Evolutionary conservation across 2,888 invertebrate species (phyloP), one percentile per base, ranked within the genome.

Genomic region (Andrena trimmerana): DNA sequence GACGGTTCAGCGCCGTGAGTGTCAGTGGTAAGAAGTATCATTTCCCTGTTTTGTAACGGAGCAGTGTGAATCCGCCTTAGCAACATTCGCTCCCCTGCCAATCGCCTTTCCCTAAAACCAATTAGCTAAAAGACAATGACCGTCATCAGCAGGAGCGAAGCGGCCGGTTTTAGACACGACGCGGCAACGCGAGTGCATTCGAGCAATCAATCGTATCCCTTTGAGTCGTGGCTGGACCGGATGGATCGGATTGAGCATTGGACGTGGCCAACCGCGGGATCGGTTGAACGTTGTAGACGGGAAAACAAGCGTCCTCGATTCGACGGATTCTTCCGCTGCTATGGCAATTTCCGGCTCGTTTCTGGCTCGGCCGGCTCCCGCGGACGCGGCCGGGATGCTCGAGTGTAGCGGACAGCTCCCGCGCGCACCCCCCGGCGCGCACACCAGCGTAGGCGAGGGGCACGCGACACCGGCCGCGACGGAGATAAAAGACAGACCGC

Each of bases 231-330:
- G 54, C 65, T 31, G 68, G 66, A 67, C 86, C 86, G 86, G 86
- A 87, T 87, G 85, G 82, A 80, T 85, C 82, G 80, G 78, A 86
- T 85, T 85, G 86, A 81, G 78, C 86, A 72, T 87, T 85, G 78
- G 86, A 84, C 76, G 71, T 71, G 77, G 78, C 57, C 78, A 69
- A 75, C 78, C 77, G 52, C 78, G 59, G 62, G 80, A 87, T 87
- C 82, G 80, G 81, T 84, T 76, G 69, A 73, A 63, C 75, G 81
- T 70, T 75, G 80, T 76, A 82, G 86, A 86, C 81, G 80, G 81
- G 86, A 81, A 86, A 86, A 86, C 86, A 82, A 85, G 84, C 82
- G 83, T 82, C 83, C 85, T 79, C 85, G 85, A 87, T 87, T 86
- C 84, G 87, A 84, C 75, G 83, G 74, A 88, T 86, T 87, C 87